Conservation (phyloP, 2,113 vertebrate genomes). For the Zosterops borbonicus region DNA sequence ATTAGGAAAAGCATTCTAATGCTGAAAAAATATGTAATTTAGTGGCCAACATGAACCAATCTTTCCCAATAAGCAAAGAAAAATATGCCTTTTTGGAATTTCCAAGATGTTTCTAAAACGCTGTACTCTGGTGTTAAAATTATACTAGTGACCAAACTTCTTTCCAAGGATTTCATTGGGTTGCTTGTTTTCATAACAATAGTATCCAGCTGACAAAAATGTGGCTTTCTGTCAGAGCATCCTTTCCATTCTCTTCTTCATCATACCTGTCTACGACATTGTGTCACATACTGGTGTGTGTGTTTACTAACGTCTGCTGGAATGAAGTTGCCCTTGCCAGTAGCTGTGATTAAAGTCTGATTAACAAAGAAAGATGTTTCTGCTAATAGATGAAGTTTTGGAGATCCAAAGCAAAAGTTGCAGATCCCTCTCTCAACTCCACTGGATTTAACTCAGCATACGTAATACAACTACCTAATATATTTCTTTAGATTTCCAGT, state of each 20-base stretch:
- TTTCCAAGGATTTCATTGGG: neutral
- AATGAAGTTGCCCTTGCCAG: neutral
- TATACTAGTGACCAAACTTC: neutral
- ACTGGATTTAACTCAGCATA: neutral
- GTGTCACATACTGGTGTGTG: neutral
- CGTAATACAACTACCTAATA: neutral
- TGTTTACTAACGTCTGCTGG: neutral
- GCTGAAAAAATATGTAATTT: neutral
- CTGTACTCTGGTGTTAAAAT: neutral
- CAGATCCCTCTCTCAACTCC: neutral
- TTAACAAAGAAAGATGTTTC: neutral
- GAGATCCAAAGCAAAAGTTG: neutral
- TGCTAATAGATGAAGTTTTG: neutral
- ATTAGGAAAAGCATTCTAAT: neutral
- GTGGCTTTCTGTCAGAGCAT: neutral
- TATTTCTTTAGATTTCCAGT: neutral
- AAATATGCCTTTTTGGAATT: neutral
- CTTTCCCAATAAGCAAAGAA: neutral
- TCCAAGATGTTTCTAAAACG: neutral
- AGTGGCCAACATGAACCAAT: neutral
- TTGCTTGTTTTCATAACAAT: neutral
- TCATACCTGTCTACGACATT: neutral
- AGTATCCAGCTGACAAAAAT: neutral
- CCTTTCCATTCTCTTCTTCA: neutral
- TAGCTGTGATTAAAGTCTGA: neutral